Evolutionary conservation across 2,797 vertebrate species (phyloP), one percentile per base, ranked within the genome.

Genomic region (Lates japonicus): DNA sequence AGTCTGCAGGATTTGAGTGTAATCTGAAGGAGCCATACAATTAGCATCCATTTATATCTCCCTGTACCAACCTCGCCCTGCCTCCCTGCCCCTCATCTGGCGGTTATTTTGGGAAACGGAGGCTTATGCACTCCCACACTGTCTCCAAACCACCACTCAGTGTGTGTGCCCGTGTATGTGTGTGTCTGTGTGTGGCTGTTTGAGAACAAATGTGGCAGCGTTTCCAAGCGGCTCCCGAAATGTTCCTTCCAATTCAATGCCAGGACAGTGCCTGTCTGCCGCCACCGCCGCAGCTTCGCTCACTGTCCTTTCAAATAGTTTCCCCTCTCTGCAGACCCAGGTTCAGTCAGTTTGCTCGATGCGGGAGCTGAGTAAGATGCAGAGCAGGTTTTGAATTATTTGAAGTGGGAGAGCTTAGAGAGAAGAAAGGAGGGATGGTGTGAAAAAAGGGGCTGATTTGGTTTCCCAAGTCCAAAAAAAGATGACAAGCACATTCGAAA

Each of bases 11-110:
- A 79, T 90, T 85, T 87, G 54, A 87, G 51, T 71, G 74, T 90
- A 85, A 84, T 89, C 83, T 84, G 44, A 86, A 61, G 68, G 25
- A 92, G 80, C 83, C 87, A 70, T 93, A 90, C 93, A 94, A 94
- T 94, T 94, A 94, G 20, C 76, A 81, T 93, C 93, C 91, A 88
- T 93, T 93, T 94, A 91, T 93, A 94, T 88, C 89, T 62, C 59
- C 74, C 59, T 87, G 78, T 76, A 85, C 91, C 87, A 92, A 79
- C 91, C 90, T 91, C 84, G 44, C 90, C 91, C 87, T 86, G 89
- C 91, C 88, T 91, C 88, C 81, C 86, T 89, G 88, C 85, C 87
- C 90, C 86, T 94, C 93, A 92, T 93, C 92, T 91, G 88, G 74
- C 2, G 75, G 80, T 85, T 94, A 94, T 94, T 93, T 93, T 88